phyloP scores from a whole-genome alignment of 2,113 vertebrate genomes.

The Equus przewalskii region DNA sequence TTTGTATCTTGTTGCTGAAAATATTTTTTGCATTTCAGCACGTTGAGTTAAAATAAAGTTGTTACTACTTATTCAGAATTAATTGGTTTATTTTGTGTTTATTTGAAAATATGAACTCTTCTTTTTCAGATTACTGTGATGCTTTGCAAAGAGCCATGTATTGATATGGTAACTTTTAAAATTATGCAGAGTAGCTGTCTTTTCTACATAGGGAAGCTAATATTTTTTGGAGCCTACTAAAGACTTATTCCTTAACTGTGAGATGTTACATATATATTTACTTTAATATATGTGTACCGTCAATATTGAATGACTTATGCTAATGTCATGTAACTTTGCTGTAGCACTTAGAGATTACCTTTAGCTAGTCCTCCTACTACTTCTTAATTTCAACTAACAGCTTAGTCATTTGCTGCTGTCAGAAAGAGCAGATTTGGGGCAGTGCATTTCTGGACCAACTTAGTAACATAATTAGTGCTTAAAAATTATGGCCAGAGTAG shows the following conservation, averaged over 20 bases:
- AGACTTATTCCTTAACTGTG: background rate
- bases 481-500: background rate
- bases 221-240: conserved; percentile 34
- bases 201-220: background rate
- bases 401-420: background rate
- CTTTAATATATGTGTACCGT: background rate
- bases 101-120: conserved; percentile 54
- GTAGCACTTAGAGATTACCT: background rate
- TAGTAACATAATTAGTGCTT: background rate
- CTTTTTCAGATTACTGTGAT: background rate
- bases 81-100: conserved; percentile 81
- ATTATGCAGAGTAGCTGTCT: background rate
- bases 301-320: background rate
- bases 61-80: conserved; percentile 89
- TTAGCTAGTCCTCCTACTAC: background rate
- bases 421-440: background rate
- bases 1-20: conserved; percentile 92
- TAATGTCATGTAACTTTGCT: background rate
- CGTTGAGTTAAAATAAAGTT: conserved; percentile 92
- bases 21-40: conserved; percentile 92
- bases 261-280: background rate
- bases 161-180: conserved; percentile 26
- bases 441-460: background rate
- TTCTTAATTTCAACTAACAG: background rate
- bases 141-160: background rate